Percentiles rank a stretch among this genome's conserved stretches.
These are phyloP conservation scores for Microtus montanus DNA, from an alignment of 2,113 vertebrate species.

Conservation along the genomic window DNA sequence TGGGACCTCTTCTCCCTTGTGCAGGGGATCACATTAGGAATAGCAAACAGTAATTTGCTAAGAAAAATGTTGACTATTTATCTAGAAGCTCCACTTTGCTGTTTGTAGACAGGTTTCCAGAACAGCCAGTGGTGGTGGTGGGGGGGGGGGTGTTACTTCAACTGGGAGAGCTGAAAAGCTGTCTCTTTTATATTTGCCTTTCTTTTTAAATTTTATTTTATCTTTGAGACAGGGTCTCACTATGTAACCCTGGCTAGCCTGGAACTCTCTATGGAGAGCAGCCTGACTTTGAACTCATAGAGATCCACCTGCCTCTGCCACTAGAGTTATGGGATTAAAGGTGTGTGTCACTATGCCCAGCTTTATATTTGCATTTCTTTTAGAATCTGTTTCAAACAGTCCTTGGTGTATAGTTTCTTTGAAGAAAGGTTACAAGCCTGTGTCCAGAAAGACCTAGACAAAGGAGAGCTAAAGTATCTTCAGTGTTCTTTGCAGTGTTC, in stretches of 20 bases:
- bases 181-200: not conserved
- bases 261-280: not conserved
- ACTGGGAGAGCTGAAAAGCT: not conserved
- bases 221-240: not conserved
- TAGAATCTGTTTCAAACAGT: not conserved
- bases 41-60: not conserved
- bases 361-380: slow-evolving; percentile 28
- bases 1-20: not conserved
- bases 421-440: not conserved
- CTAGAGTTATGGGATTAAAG: not conserved
- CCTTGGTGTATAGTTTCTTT: slow-evolving; percentile 11
- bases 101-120: not conserved
- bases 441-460: slow-evolving; percentile 9
- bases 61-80: not conserved
- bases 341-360: not conserved
- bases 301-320: too few relatives aligned
- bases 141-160: not conserved
- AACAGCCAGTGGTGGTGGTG: not conserved
- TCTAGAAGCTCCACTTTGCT: not conserved
- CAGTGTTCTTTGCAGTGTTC: slow-evolving; percentile 1
- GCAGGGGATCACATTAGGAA: not conserved
- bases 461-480: slow-evolving; percentile 8
- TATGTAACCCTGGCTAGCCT: not conserved
- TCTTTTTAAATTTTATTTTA: not conserved
- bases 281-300: not conserved